phyloP scores from a whole-genome alignment of 2,888 invertebrate species.

The Drosophila fulvimacula region DNA sequence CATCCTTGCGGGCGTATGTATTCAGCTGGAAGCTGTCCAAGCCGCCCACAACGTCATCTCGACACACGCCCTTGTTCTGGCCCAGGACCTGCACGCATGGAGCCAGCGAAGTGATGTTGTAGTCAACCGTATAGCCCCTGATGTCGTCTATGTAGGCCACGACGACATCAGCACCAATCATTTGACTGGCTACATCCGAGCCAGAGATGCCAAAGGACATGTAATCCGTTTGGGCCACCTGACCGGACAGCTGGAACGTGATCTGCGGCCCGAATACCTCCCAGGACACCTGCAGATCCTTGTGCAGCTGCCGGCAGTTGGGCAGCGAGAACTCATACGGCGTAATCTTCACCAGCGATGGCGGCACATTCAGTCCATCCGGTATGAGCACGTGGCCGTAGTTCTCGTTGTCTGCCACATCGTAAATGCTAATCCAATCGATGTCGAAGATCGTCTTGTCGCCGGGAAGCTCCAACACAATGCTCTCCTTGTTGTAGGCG shows the following conservation, averaged over 20 bases:
- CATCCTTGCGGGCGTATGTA: slow-evolving; percentile 89
- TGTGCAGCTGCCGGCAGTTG: slow-evolving; percentile 94
- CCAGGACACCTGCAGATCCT: slow-evolving; percentile 93
- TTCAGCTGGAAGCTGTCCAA: slow-evolving; percentile 93
- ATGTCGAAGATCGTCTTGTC: slow-evolving; percentile 92
- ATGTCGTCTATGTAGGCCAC: slow-evolving; percentile 90
- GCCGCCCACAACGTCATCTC: slow-evolving; percentile 92
- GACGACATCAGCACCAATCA: slow-evolving; percentile 94
- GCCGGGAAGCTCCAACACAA: slow-evolving; percentile 91
- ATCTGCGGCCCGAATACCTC: slow-evolving; percentile 95
- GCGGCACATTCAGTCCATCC: slow-evolving; percentile 93
- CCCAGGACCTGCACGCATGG: slow-evolving; percentile 95
- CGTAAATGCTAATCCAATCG: slow-evolving; percentile 93
- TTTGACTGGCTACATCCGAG: slow-evolving; percentile 88
- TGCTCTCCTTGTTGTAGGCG: slow-evolving; percentile 89
- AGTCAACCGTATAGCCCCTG: slow-evolving; percentile 91
- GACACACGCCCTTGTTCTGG: slow-evolving; percentile 94
- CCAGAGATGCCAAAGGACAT: slow-evolving; percentile 96
- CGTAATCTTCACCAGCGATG: slow-evolving; percentile 89
- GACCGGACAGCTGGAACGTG: slow-evolving; percentile 93
- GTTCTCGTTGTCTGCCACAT: slow-evolving; percentile 88
- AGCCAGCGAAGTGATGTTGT: slow-evolving; percentile 93
- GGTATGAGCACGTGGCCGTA: slow-evolving; percentile 91
- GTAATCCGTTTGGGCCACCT: slow-evolving; percentile 90
- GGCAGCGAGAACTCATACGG: slow-evolving; percentile 89